phyloP scores from a whole-genome alignment of 2,113 vertebrate species.

The Ictidomys tridecemlineatus region DNA sequence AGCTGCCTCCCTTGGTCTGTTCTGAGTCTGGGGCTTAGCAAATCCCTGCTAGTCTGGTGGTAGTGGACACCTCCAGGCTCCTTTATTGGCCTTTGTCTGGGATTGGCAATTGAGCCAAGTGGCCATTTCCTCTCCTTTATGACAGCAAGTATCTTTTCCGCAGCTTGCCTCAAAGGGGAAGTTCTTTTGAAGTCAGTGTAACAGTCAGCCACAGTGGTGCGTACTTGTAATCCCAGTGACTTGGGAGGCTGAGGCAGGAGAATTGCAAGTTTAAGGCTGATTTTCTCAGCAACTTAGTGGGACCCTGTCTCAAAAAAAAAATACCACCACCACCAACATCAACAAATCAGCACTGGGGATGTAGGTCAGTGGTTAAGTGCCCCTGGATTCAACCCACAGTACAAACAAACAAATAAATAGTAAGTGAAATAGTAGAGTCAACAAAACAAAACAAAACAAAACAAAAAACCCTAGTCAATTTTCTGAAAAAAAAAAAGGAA shows the following conservation, averaged over 20 bases:
- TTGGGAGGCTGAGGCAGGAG: too few species aligned
- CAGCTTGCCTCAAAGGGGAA: neutral
- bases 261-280: too few species aligned
- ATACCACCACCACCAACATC: too few species aligned
- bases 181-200: neutral
- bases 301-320: too few species aligned
- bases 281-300: too few species aligned
- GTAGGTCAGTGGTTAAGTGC: too few species aligned
- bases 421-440: neutral
- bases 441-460: neutral
- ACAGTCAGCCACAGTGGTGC: too few species aligned
- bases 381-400: too few species aligned
- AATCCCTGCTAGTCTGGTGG: neutral
- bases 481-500: constrained; percentile 29
- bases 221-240: too few species aligned
- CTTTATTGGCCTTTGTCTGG: neutral
- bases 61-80: neutral
- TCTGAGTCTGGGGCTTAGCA: neutral
- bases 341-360: too few species aligned
- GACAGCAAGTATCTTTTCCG: neutral
- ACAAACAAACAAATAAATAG: too few species aligned
- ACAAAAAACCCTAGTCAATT: too few species aligned
- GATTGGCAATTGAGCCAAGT: neutral
- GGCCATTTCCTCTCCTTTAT: neutral
- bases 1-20: neutral